Evolutionary conservation across 2,888 invertebrate genomes (phyloP), one percentile per base, ranked within the genome.

Genomic region (Prenolepis imparis): DNA sequence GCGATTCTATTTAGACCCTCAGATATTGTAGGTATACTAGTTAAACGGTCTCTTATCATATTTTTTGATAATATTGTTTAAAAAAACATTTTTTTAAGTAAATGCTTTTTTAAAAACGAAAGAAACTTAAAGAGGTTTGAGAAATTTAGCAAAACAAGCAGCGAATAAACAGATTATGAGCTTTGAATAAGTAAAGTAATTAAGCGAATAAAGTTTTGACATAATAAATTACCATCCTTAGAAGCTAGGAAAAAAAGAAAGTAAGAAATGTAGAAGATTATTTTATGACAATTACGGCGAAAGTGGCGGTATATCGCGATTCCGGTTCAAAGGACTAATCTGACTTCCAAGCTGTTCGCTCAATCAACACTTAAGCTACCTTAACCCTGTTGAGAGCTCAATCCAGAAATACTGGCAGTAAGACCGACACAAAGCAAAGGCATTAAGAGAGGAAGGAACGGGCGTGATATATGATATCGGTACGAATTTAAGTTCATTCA

Each of bases 361-460:
- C 89, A 81, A 86, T 90, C 88, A 90, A 84, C 82, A 57, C 80
- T 86, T 89, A 90, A 90, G 88, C 88, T 88, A 75, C 87, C 80
- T 77, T 89, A 87, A 87, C 87, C 83, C 61, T 74, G 57, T 68
- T 57, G 82, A 59, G 52, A 83, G 57, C 73, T 74, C 80, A 82
- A 66, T 84, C 82, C 83, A 83, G 81, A 77, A 89, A 88, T 89
- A 87, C 84, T 84, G 73, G 70, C 68, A 73, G 78, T 87, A 72
- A 82, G 85, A 83, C 82, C 80, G 44, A 82, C 78, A 82, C 78
- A 78, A 83, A 84, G 84, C 75, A 74, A 41, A 55, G 11, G 61
- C 68, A 72, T 44, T 21, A 39, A 55, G 36, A 15, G 28, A 9
- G 11, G 57, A 41, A 77, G 55, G 61, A 82, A 61, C 64, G 32